Percentiles rank a stretch among this genome's conserved stretches.
phyloP scores from a whole-genome alignment of 2,888 invertebrate species.

The Xylota sylvarum region DNA sequence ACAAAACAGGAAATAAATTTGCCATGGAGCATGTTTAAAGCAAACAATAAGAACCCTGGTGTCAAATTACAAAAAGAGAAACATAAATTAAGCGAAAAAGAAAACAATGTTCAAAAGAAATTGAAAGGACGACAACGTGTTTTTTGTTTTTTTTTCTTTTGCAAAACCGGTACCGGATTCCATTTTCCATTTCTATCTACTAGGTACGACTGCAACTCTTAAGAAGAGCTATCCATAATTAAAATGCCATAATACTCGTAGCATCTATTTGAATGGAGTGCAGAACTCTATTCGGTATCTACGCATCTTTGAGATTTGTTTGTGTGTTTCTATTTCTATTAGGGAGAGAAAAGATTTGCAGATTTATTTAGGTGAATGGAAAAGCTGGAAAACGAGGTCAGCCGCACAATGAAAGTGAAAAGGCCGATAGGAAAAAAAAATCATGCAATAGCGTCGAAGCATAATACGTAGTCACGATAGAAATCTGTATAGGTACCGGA shows the following conservation, averaged over 20 bases:
- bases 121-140: conserved; percentile 14
- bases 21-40: conserved; percentile 40
- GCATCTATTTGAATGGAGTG: conserved; percentile 10
- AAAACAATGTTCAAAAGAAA: conserved; percentile 8
- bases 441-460: conserved; percentile 18
- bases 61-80: conserved; percentile 34
- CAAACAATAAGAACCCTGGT: conserved; percentile 42
- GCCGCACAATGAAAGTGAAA: conserved; percentile 58
- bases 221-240: conserved; percentile 16
- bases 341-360: conserved; percentile 18
- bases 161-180: conserved; percentile 37
- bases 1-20: conserved; percentile 57
- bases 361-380: conserved; percentile 57
- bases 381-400: conserved; percentile 55
- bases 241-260: conserved; percentile 13
- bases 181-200: neutral
- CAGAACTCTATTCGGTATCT: neutral
- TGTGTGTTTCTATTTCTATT: conserved; percentile 7
- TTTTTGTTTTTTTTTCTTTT: no score
- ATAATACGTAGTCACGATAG: conserved; percentile 6
- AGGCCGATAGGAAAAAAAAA: conserved; percentile 40
- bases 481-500: conserved; percentile 21
- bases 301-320: conserved; percentile 21
- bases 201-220: neutral
- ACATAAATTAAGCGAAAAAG: neutral